phyloP scores from a whole-genome alignment of 1,140 invertebrate genomes.

The Neuroterus valhalla region DNA sequence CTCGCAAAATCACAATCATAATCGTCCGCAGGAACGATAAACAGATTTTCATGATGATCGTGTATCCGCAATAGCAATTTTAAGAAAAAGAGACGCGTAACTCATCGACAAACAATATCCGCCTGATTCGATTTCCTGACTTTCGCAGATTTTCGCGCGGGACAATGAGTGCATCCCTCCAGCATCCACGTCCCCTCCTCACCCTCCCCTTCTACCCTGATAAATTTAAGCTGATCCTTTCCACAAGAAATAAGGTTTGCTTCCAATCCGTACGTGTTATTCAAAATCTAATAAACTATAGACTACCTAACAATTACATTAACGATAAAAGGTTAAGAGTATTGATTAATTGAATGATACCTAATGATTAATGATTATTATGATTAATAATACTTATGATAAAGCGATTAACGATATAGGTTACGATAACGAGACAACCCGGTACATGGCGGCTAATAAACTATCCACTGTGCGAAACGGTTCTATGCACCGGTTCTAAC shows the following conservation, averaged over 20 bases:
- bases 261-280: slow-evolving; percentile 71
- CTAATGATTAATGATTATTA: slow-evolving; percentile 46
- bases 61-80: slow-evolving; percentile 21
- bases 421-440: slow-evolving; percentile 65
- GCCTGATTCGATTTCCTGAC: slow-evolving; percentile 57
- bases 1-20: slow-evolving; percentile 45
- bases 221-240: slow-evolving; percentile 48
- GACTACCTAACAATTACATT: slow-evolving; percentile 72
- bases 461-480: slow-evolving; percentile 70
- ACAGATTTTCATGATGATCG: slow-evolving; percentile 15
- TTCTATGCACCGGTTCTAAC: slow-evolving; percentile 66
- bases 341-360: slow-evolving; percentile 56
- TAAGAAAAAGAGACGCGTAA: slow-evolving; percentile 35
- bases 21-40: slow-evolving; percentile 43
- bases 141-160: slow-evolving; percentile 55
- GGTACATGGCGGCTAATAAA: slow-evolving; percentile 72
- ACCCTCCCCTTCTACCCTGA: slow-evolving; percentile 55
- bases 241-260: slow-evolving; percentile 67
- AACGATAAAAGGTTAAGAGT: slow-evolving; percentile 69
- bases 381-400: slow-evolving; percentile 45
- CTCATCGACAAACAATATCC: slow-evolving; percentile 31
- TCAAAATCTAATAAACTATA: slow-evolving; percentile 72
- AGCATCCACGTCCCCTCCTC: slow-evolving; percentile 57
- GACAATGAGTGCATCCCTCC: slow-evolving; percentile 58
- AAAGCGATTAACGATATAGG: slow-evolving; percentile 67